Percentiles rank a stretch among this genome's conserved stretches.
phyloP scores from a whole-genome alignment of 1,140 invertebrate genomes.

The Choristoneura fumiferana region DNA sequence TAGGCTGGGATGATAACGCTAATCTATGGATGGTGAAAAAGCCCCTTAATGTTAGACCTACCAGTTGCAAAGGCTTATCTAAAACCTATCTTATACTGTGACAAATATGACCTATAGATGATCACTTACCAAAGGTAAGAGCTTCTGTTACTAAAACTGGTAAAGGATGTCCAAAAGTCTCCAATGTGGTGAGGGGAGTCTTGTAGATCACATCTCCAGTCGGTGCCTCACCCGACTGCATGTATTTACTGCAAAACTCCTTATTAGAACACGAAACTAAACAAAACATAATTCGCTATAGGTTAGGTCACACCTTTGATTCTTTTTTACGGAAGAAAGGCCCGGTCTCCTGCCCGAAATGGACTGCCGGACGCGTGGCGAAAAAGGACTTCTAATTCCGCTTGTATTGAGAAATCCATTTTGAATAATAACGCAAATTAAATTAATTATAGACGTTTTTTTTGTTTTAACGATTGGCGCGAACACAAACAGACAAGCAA shows the following conservation, averaged over 20 bases:
- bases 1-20: too few species aligned
- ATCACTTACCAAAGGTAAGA: slow-evolving; percentile 86
- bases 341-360: slow-evolving; percentile 62
- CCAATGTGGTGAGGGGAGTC: slow-evolving; percentile 83
- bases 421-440: slow-evolving; percentile 25
- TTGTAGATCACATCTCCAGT: slow-evolving; percentile 84
- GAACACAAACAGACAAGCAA: slow-evolving; percentile 14
- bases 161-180: slow-evolving; percentile 87
- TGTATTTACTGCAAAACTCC: slow-evolving; percentile 44
- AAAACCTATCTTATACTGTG: too few species aligned
- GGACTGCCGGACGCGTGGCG: slow-evolving; percentile 70
- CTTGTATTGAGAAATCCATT: slow-evolving; percentile 73
- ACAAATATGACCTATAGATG: too few species aligned
- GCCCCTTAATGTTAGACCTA: too few species aligned
- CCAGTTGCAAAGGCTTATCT: too few species aligned
- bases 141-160: slow-evolving; percentile 94
- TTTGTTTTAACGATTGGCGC: slow-evolving; percentile 1
- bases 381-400: slow-evolving; percentile 73
- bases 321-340: slow-evolving; percentile 65
- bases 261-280: slow-evolving; percentile 21
- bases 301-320: slow-evolving; percentile 58
- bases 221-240: slow-evolving; percentile 38
- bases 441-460: slow-evolving; percentile 16
- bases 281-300: slow-evolving; percentile 21
- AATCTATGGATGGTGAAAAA: too few species aligned